Evolutionary conservation across 2,888 invertebrate species (phyloP).

Genomic region (Flexamia atlantica): DNA sequence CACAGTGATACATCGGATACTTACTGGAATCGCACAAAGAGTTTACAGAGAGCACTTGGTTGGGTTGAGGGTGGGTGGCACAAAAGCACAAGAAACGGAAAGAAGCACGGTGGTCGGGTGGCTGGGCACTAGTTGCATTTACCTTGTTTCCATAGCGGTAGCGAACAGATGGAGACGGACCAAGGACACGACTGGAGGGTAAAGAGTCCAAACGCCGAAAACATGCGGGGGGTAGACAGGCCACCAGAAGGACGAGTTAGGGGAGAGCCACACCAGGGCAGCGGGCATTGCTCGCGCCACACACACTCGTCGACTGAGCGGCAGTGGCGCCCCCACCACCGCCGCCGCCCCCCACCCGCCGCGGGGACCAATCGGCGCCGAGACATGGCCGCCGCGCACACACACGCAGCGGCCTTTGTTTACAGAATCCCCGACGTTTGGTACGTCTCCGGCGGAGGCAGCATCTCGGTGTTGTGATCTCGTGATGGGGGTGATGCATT

Average conservation of each 20-base stretch:
- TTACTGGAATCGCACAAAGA: constrained; percentile 52
- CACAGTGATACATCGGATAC: constrained; percentile 32
- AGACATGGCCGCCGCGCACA: not conserved
- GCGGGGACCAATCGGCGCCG: constrained; percentile 40
- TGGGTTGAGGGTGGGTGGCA: too few relatives aligned
- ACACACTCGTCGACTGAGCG: constrained; percentile 46
- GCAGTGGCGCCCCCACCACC: constrained; percentile 31
- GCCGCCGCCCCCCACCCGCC: constrained; percentile 19
- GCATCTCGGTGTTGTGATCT: not conserved
- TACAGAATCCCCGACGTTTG: constrained; percentile 34
- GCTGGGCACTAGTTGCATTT: constrained; percentile 53
- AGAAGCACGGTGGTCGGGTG: constrained; percentile 58
- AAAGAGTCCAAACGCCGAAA: constrained; percentile 60
- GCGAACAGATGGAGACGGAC: constrained; percentile 61
- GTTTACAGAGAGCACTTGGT: constrained; percentile 55
- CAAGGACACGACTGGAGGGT: constrained; percentile 61
- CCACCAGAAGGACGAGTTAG: constrained; percentile 58
- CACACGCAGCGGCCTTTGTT: constrained; percentile 4
- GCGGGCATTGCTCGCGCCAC: constrained; percentile 61
- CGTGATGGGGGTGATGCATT: not conserved
- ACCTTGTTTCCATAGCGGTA: constrained; percentile 63
- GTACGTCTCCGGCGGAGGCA: constrained; percentile 8
- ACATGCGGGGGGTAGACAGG: constrained; percentile 60
- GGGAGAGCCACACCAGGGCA: constrained; percentile 60
- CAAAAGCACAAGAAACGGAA: constrained; percentile 57